Evolutionary conservation across 2,888 invertebrate genomes (phyloP), one percentile per base, ranked within the genome.

Genomic region (Plebejus argus): DNA sequence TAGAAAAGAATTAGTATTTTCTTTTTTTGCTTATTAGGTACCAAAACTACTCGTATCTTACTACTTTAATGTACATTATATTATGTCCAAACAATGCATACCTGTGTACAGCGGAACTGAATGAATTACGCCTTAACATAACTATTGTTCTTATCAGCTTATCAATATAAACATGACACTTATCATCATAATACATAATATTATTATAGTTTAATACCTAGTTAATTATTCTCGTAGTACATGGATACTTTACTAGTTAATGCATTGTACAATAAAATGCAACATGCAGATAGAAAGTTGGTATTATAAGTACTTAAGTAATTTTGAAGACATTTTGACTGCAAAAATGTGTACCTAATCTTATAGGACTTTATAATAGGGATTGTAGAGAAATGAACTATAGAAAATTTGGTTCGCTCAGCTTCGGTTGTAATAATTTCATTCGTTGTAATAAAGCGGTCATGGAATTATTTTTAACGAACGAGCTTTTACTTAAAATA

Each of bases 401-500:
- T 49, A 49, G 49, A 49, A 53, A 15, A 53, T 53, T 5, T 53
- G 53, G 53, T 18, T 53, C 53, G 18, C 15, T 15, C 15, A 53
- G 18, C 53, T 53, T 18, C 0, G 53, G 15, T 66, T 15, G 12
- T 15, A 33, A 66, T 33, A 6, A 12, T 28, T 61, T 61, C 2
- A 7, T n/a, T n/a, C n/a, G n/a, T n/a, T n/a, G 4, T 66, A 15
- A n/a, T n/a, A 28, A 66, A 5, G 66, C 66, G 28, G 18, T 28
- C 5, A 66, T 33, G 33, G 18, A 49, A 23, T n/a, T 39, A 53
- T 77, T n/a, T 33, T 71, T 28, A 49, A 8, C 49, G 20, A 18
- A 28, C 28, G 66, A 66, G 28, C 66, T 66, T 66, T 66, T 15
- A 66, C 66, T 66, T 6, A 66, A 61, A 61, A 61, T 61, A 61